Conservation (phyloP, 2,888 invertebrate species). For the Drosophila anomalata region DNA sequence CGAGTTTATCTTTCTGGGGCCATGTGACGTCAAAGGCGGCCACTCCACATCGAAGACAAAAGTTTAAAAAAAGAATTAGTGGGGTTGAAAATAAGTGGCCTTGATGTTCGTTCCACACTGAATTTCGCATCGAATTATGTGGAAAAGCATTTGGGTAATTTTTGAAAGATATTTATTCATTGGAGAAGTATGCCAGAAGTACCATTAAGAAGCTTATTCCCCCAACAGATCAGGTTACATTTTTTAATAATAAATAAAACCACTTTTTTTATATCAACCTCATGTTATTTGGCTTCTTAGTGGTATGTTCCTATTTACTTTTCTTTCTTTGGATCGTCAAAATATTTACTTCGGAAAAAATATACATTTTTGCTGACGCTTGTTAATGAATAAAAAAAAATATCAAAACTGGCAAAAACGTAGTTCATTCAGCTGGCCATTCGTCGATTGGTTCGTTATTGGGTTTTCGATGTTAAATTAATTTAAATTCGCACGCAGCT, state of each 20-base stretch:
- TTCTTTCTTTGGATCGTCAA: constrained; percentile 5
- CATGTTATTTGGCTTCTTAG: neutral
- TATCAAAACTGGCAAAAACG: constrained; percentile 13
- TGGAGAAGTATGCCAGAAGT: neutral
- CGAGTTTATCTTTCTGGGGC: constrained; percentile 32
- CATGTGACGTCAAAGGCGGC: constrained; percentile 44
- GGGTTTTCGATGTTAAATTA: constrained; percentile 51
- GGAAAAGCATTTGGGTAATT: constrained; percentile 9
- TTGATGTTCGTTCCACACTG: constrained; percentile 46
- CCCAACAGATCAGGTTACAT: neutral
- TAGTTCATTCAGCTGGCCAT: constrained; percentile 46
- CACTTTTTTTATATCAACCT: neutral
- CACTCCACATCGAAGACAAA: constrained; percentile 36
- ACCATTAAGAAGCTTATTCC: neutral
- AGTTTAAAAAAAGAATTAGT: constrained; percentile 70
- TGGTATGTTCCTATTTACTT: constrained; percentile 4
- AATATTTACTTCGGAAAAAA: constrained; percentile 39
- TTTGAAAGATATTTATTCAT: constrained; percentile 7
- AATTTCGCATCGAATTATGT: constrained; percentile 13
- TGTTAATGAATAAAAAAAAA: constrained; percentile 21
- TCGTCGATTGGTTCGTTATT: constrained; percentile 56
- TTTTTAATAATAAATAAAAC: neutral
- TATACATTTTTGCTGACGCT: constrained; percentile 53
- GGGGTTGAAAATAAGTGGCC: constrained; percentile 70
- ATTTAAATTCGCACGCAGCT: constrained; percentile 53